Evolutionary conservation across 2,888 invertebrate genomes (phyloP), one percentile per base, ranked within the genome.

Genomic region (Cephus runcator): DNA sequence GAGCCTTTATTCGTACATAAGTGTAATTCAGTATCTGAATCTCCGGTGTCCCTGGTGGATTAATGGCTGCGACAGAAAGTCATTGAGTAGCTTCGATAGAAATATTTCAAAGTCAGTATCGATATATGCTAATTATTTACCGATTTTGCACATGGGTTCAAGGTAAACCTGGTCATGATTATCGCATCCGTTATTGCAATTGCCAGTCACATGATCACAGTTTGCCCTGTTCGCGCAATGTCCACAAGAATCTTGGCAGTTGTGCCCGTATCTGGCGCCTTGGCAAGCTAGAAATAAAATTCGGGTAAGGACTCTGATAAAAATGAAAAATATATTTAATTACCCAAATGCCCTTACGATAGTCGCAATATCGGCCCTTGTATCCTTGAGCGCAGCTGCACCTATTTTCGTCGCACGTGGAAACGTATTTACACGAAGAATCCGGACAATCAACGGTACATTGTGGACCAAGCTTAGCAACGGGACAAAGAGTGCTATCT

Each of bases 321-420:
- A 15, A 40, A 6, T 15, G 15, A 12, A 40, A 40, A 15, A 15
- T 12, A 40, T 36, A n/a, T 68, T 23, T 69, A 75, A 23, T 76
- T 1, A 15, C 15, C 1, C 40, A 12, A 40, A 40, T 12, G 1
- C 40, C 78, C 76, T 82, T 81, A 87, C 87, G 1, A 31, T 1
- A 12, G 1, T 3, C 2, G 73, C 87, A 88, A 6, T 76, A 0
- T 0, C 23, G 1, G n/a, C 79, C 82, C 0, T 4, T 23, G 33
- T 81, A 84, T 4, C 87, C 87, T 2, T 77, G 76, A 31, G 83
- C 76, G 75, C 88, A 88, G 9, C 79, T 83, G 71, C 88, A 88
- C 4, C 84, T 84, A 4, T 35, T 31, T 73, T 80, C 15, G 15
- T 84, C 81, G 40, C 88, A 88, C 35, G 84, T 82, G 11, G 75